Base-by-base conservation (phyloP, 2,888 invertebrate species). In the Trissolcus brochymenae region DNA sequence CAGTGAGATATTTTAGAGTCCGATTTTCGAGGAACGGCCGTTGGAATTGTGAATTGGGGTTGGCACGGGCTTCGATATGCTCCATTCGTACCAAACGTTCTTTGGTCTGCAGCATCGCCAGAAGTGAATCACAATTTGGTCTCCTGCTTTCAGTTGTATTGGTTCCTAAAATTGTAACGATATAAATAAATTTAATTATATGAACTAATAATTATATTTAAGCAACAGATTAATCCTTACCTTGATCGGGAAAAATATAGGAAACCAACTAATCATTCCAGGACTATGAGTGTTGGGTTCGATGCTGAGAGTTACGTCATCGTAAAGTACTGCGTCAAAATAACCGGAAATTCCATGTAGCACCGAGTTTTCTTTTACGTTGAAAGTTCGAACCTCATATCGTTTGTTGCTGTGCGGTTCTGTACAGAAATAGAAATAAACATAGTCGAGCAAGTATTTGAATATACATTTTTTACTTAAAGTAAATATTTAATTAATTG, bases 191-290 rank as follows among this genome's bases (percentile, higher is more conserved):
- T 25, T 25, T 25, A 4, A 25, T 25, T 25, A 25, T 4, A 7
- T 9, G 0, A 35, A 35, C 9, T 11, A 35, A 29, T 29, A 7
- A 7, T 35, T 35, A 35, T 11, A 35, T 35, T 35, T 35, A 1
- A 11, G 11, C 1, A 25, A 53, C 29, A 25, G 54, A 62, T 17
- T 59, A 41, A 40, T 9, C 21, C 54, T 7, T 90, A 95, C 96
- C 90, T 92, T 92, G 54, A 97, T 92, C 7, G 99, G 98, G 87
- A 99, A 97, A 83, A 95, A 95, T 80, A 98, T 95, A 6, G 99
- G 98, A 89, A 99, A 99, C 99, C 99, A 99, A 78, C 97, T 97
- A 85, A 97, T 95, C 97, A 99, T 97, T 82, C 96, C 96, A 0
- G 92, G 91, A 17, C 98, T 96, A 87, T 97, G 96, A 0, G 95